Base-by-base conservation (phyloP, 2,797 vertebrate species). In the Hafferia zeledoni region DNA sequence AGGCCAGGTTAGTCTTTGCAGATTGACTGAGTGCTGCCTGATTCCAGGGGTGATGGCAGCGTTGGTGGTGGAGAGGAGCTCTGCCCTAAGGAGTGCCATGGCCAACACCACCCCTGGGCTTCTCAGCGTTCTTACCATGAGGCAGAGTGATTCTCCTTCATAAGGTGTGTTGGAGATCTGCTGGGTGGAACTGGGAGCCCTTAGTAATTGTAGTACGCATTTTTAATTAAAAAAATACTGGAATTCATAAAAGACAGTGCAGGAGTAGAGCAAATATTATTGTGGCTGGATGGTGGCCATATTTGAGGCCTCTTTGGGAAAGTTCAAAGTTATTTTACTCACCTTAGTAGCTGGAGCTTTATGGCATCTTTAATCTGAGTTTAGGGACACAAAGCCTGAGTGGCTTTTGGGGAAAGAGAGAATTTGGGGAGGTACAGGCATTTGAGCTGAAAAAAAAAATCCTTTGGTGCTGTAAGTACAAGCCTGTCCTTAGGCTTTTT, bases 401-500 rank as follows among this genome's bases (percentile, higher is more conserved):
- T 68, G 64, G n/a, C 52, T 83, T 76, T 83, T 77, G 71, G 61
- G 80, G 1, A 1, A 60, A 82, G 55, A 35, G 49, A 76, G 35
- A 81, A 18, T 43, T 81, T 85, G 4, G 70, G 44, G 80, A 83
- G 41, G 55, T 65, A 59, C 16, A 57, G 52, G 27, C 47, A 27
- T 93, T 93, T 90, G 70, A 91, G 59, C 65, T 83, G 52, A 30
- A 83, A 87, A 44, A 88, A 88, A 16, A 68, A 72, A 4, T 31
- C 59, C 25, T 95, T 79, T 81, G 47, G 70, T 87, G 52, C 71
- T 93, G 1, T 61, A 70, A 85, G 65, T 76, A 63, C 56, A 77
- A 69, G 27, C 37, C 39, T 95, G 67, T 85, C 57, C 86, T 89
- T 74, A 67, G 69, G 71, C 78, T 92, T 95, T 83, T 55, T 68